Evolutionary conservation across 2,113 vertebrate genomes (phyloP).

Genomic region (Menura novaehollandiae): DNA sequence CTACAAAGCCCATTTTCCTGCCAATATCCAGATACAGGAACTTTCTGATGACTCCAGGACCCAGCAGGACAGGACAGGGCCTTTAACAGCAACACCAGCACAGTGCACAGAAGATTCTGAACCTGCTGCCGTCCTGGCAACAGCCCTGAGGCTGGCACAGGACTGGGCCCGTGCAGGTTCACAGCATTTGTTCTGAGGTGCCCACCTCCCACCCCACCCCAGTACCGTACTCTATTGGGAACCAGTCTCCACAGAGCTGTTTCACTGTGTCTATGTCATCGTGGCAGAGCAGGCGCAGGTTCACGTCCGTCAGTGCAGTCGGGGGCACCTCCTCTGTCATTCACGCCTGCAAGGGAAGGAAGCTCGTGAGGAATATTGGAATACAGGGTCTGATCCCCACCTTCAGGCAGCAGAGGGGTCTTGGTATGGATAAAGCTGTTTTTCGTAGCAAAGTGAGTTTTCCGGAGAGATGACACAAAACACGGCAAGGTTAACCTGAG

Average conservation of each 20-base stretch:
- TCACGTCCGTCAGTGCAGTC: constrained; percentile 91
- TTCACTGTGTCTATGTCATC: constrained; percentile 99
- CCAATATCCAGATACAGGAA: neutral
- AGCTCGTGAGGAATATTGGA: rapidly evolving
- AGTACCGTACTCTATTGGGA: constrained; percentile 91
- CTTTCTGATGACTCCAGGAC: neutral
- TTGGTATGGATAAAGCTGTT: neutral
- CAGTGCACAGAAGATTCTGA: neutral
- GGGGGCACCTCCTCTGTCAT: constrained; percentile 96
- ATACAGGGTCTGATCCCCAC: neutral
- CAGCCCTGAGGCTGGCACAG: neutral
- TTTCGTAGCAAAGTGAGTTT: neutral
- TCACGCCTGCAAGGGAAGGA: constrained; percentile 83
- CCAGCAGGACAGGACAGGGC: neutral
- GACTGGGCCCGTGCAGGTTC: too few relatives aligned
- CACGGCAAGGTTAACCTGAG: rapidly evolving
- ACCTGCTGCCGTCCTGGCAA: neutral
- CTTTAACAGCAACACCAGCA: neutral
- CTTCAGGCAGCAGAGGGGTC: neutral
- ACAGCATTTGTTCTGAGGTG: neutral
- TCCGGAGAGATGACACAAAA: neutral
- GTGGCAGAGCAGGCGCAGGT: constrained; percentile 95
- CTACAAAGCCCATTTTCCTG: neutral
- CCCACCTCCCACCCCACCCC: neutral
- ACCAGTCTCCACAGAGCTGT: constrained; percentile 95